Percentiles rank a stretch among this genome's conserved stretches.
These are phyloP conservation scores for Mobula birostris DNA, from an alignment of 2,113 vertebrate genomes.

Conservation along the genomic window DNA sequence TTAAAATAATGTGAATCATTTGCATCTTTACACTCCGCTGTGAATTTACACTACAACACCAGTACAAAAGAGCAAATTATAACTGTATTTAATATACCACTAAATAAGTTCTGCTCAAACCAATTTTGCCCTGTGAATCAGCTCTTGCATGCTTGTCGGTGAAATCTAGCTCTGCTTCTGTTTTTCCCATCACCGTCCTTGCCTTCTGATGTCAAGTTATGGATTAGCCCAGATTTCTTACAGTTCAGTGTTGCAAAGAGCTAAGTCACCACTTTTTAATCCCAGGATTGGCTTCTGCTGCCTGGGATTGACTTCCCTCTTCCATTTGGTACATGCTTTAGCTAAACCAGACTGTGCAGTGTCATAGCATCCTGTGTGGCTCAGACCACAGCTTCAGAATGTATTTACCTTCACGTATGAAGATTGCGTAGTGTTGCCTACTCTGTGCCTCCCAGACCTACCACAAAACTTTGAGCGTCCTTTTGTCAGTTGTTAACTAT, in stretches of 20 bases:
- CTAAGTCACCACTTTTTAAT: not conserved
- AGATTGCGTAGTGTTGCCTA: not conserved
- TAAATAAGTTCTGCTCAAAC: not conserved
- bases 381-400: not conserved
- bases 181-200: not conserved
- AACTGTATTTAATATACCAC: not conserved
- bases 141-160: not conserved
- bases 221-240: not conserved
- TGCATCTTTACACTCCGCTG: not conserved
- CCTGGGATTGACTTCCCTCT: not conserved
- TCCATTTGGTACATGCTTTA: not conserved
- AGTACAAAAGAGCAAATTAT: not conserved
- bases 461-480: not conserved
- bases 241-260: not conserved
- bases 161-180: not conserved
- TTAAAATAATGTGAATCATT: not conserved
- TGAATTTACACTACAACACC: not conserved
- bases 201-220: not conserved
- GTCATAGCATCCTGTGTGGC: not conserved
- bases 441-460: not conserved
- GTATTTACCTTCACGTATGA: not conserved
- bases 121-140: not conserved
- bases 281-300: not conserved
- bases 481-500: not conserved
- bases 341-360: not conserved